phyloP scores from a whole-genome alignment of 2,113 vertebrate species.

The Bothrops jararaca region DNA sequence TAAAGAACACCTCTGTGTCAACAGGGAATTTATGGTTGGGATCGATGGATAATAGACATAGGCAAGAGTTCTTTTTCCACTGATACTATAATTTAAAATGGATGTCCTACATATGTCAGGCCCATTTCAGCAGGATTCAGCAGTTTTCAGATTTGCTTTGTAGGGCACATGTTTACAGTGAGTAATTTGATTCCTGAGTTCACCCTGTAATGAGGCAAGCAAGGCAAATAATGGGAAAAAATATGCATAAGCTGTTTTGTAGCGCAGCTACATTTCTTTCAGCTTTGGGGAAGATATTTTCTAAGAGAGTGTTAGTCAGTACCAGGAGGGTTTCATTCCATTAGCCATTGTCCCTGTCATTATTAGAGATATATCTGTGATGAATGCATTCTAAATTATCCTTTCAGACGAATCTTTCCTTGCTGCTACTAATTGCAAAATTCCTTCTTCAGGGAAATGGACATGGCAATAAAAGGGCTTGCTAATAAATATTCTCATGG shows the following conservation, averaged over 20 bases:
- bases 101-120: neutral
- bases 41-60: neutral
- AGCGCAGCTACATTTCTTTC: neutral
- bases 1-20: neutral
- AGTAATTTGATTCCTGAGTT: conserved; percentile 19
- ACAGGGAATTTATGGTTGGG: neutral
- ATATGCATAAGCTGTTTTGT: neutral
- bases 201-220: conserved; percentile 20
- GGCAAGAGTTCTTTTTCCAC: neutral
- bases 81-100: conserved; percentile 3
- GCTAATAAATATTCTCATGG: neutral
- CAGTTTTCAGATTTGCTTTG: conserved; percentile 20
- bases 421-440: conserved; percentile 7
- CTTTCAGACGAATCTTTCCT: conserved; percentile 9
- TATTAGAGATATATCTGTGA: neutral
- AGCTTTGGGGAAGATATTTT: neutral
- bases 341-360: conserved; percentile 7
- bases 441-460: neutral
- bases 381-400: neutral
- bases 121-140: conserved; percentile 20
- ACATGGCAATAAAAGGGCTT: neutral
- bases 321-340: conserved; percentile 16
- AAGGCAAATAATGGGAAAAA: conserved; percentile 31
- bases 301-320: fast-evolving
- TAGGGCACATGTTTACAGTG: conserved; percentile 13